These are phyloP conservation scores for Tolmerus cingulatus DNA, from an alignment of 2,888 invertebrate genomes.

Conservation along the genomic window DNA sequence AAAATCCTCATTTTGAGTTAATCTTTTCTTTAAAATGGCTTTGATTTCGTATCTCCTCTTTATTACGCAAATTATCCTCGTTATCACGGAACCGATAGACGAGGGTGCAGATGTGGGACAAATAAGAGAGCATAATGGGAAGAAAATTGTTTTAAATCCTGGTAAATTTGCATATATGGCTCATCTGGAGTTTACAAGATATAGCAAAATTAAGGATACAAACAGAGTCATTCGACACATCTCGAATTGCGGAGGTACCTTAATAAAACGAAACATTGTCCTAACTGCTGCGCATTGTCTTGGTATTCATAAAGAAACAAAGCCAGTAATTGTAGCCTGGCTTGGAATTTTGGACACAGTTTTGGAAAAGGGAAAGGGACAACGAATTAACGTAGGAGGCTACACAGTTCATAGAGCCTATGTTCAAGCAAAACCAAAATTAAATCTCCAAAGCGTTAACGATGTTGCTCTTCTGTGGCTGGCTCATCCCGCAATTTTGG, in stretches of 20 bases:
- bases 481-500: not conserved
- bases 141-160: not conserved
- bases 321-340: not conserved
- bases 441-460: not conserved
- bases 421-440: not conserved
- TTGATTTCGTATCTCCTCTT: not conserved
- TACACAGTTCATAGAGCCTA: not conserved
- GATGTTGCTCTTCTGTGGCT: conserved; percentile 1
- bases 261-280: not conserved
- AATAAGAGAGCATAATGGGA: not conserved
- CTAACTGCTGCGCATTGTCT: not conserved
- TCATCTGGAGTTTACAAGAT: not conserved
- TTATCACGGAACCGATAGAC: not conserved
- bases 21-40: not conserved
- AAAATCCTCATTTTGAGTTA: not conserved
- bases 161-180: not conserved
- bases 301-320: not conserved
- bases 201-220: not conserved
- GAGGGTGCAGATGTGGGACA: not conserved
- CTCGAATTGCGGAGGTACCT: not conserved
- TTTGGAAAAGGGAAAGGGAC: conserved; percentile 5
- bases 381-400: not conserved
- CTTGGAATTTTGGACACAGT: not conserved
- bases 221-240: not conserved
- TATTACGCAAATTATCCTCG: not conserved